Evolutionary conservation across 2,113 vertebrate genomes (phyloP).

Genomic region (Aspidoscelis tigris): DNA sequence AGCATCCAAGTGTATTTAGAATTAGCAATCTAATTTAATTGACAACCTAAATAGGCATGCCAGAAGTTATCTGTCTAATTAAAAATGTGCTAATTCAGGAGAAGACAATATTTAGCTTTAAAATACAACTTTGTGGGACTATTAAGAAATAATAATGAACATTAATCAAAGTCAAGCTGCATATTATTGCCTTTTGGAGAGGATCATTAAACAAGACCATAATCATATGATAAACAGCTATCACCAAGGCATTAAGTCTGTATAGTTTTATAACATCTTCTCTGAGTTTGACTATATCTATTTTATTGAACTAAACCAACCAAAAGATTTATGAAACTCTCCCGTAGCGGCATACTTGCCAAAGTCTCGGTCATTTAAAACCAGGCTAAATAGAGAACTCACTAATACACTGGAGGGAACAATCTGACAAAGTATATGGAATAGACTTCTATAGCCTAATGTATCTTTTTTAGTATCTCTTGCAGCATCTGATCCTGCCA

Average conservation of each 20-base stretch:
- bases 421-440: conserved; percentile 14
- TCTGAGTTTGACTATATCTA: conserved; percentile 57
- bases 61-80: conserved; percentile 59
- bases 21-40: conserved; percentile 63
- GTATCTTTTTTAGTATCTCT: conserved; percentile 46
- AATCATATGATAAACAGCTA: conserved; percentile 63
- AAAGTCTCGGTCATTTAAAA: conserved; percentile 55
- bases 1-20: neutral
- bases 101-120: conserved; percentile 58
- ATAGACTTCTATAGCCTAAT: neutral
- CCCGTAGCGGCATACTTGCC: conserved; percentile 47
- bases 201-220: conserved; percentile 63
- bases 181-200: conserved; percentile 53
- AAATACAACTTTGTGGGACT: conserved; percentile 60
- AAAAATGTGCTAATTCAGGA: conserved; percentile 48
- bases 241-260: conserved; percentile 47
- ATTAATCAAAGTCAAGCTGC: conserved; percentile 69
- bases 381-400: conserved; percentile 43
- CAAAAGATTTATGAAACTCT: conserved; percentile 61
- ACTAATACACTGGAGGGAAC: conserved; percentile 16
- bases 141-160: conserved; percentile 62
- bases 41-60: conserved; percentile 49
- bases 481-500: conserved; percentile 47
- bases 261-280: conserved; percentile 62
- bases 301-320: conserved; percentile 58